Conservation (phyloP, 1,140 invertebrate species). For the Drosophila ercepeae region DNA sequence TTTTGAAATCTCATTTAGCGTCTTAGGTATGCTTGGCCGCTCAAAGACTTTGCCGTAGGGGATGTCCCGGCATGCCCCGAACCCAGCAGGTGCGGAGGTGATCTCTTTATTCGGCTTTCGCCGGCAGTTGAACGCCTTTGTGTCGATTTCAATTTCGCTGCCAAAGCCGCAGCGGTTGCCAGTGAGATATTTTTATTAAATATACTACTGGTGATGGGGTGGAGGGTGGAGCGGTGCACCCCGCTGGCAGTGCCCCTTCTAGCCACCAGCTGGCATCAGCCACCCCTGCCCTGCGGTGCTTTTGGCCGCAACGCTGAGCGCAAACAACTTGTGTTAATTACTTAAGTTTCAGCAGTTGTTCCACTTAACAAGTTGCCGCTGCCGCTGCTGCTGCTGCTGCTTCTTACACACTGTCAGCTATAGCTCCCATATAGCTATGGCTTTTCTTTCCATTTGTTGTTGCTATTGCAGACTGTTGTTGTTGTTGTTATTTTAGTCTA, state of each 20-base stretch:
- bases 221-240: no score
- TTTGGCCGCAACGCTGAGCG: slow-evolving; percentile 50
- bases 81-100: no score
- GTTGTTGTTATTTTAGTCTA: slow-evolving; percentile 65
- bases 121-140: slow-evolving; percentile 14
- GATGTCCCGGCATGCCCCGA: no score
- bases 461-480: slow-evolving; percentile 21
- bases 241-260: not conserved
- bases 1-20: slow-evolving; percentile 30
- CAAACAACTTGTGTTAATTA: slow-evolving; percentile 78
- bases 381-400: slow-evolving; percentile 1
- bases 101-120: slow-evolving; percentile 7
- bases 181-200: slow-evolving; percentile 56
- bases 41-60: slow-evolving; percentile 21
- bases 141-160: slow-evolving; percentile 46
- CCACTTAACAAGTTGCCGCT: slow-evolving; percentile 68
- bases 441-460: not conserved
- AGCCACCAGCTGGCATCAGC: not conserved
- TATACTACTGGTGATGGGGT: slow-evolving; percentile 43
- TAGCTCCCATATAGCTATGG: not conserved
- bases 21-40: slow-evolving; percentile 19
- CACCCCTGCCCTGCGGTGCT: slow-evolving; percentile 9
- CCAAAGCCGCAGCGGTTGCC: not conserved
- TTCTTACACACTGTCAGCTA: slow-evolving; percentile 24
- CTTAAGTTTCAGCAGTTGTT: slow-evolving; percentile 77